phyloP scores from a whole-genome alignment of 2,797 vertebrate genomes.

The Phrynocephalus guinanensis region DNA sequence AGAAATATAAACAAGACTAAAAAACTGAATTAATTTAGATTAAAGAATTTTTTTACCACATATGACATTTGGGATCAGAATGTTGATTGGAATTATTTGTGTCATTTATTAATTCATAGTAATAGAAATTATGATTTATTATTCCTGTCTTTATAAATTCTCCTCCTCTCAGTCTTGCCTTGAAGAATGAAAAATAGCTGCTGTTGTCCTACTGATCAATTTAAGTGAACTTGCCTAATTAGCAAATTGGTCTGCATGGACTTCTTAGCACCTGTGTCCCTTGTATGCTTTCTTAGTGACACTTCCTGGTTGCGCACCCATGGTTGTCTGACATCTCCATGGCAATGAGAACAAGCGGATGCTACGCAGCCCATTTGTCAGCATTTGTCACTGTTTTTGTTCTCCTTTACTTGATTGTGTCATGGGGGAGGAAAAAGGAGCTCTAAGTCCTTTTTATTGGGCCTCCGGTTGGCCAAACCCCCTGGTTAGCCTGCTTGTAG shows the following conservation, averaged over 20 bases:
- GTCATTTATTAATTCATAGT: not conserved
- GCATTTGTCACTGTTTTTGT: conserved; percentile 90
- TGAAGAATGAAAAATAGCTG: not conserved
- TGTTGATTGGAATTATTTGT: conserved; percentile 2
- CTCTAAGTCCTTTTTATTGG: conserved; percentile 69
- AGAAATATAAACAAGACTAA: not conserved
- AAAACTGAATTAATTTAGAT: not conserved
- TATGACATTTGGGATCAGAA: not conserved
- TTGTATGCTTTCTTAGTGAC: conserved; percentile 64
- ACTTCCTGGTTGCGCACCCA: conserved; percentile 68
- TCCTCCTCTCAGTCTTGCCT: not conserved
- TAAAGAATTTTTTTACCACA: not conserved
- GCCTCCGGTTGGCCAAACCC: conserved; percentile 63
- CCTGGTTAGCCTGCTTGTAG: conserved; percentile 35
- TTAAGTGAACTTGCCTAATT: conserved; percentile 65
- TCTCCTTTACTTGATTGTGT: conserved; percentile 81
- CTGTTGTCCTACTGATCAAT: accelerated
- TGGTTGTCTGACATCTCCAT: conserved; percentile 80
- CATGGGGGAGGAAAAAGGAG: conserved; percentile 70
- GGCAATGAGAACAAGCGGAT: conserved; percentile 83
- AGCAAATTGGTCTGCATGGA: conserved; percentile 67
- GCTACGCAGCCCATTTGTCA: conserved; percentile 92
- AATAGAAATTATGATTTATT: not conserved
- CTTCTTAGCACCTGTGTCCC: conserved; percentile 84
- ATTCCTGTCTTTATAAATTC: not conserved